Base-by-base conservation (phyloP, 2,888 invertebrate species). In the Busseola fusca region DNA sequence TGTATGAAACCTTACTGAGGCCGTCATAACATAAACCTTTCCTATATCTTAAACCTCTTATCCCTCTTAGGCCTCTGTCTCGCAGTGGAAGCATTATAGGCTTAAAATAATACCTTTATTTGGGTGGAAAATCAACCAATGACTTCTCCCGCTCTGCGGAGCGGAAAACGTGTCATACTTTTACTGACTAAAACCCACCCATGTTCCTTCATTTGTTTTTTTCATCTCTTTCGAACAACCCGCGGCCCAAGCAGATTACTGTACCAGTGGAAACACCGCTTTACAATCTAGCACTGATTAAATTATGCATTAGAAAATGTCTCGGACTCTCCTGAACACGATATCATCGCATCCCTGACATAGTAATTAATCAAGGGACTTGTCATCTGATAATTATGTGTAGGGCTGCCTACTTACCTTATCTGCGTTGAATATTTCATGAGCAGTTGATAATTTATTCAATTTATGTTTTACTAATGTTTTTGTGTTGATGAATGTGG, bases 271-370 rank as follows among this genome's bases (percentile, higher is more conserved):
- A 18, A 27, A n/a, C n/a, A n/a, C n/a, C n/a, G n/a, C n/a, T n/a
- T n/a, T n/a, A n/a, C n/a, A n/a, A n/a, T n/a, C n/a, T n/a, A n/a
- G n/a, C n/a, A n/a, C n/a, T n/a, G n/a, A n/a, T n/a, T n/a, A n/a
- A n/a, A n/a, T n/a, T n/a, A n/a, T n/a, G n/a, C n/a, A n/a, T n/a
- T n/a, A n/a, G n/a, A n/a, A n/a, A n/a, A n/a, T n/a, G n/a, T n/a
- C n/a, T n/a, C n/a, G n/a, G n/a, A n/a, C n/a, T n/a, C n/a, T n/a
- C n/a, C n/a, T n/a, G n/a, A n/a, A n/a, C n/a, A n/a, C n/a, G n/a
- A n/a, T n/a, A n/a, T n/a, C n/a, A 77, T 72, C 79, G 40, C 80
- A 82, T 60, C 86, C 85, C 82, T 86, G 84, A 81, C 85, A 85
- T 60, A 82, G 76, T 84, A 82, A 82, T 78, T 69, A 80, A 81